Evolutionary conservation across 1,140 invertebrate genomes (phyloP).

Genomic region (Agrilus planipennis): DNA sequence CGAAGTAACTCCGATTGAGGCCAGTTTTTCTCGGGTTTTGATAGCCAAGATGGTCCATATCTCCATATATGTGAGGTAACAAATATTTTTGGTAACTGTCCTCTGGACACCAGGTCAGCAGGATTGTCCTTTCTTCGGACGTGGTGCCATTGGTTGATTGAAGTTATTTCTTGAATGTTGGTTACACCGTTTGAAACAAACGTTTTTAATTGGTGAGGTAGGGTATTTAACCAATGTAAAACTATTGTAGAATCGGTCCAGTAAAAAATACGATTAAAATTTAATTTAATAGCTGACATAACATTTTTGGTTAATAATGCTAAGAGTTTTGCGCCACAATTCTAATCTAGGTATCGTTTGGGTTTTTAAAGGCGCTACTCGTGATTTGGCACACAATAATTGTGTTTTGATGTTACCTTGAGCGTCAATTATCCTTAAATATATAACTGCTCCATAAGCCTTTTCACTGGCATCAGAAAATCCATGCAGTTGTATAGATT

Average conservation of each 20-base stretch:
- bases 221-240: conserved; percentile 8
- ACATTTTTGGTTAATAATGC: not conserved
- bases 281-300: not conserved
- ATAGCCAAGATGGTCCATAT: not conserved
- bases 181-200: conserved; percentile 11
- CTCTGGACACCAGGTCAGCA: conserved; percentile 33
- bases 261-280: not conserved
- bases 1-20: not conserved
- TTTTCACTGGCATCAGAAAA: conserved; percentile 23
- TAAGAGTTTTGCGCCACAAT: not conserved
- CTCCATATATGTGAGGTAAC: not conserved
- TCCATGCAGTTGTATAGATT: conserved; percentile 18
- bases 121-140: conserved; percentile 29
- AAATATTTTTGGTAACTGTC: conserved; percentile 21
- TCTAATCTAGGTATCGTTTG: conserved; percentile 1
- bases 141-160: conserved; percentile 24
- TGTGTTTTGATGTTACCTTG: conserved; percentile 5
- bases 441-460: conserved; percentile 23
- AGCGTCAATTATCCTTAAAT: conserved; percentile 11
- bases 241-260: conserved; percentile 13
- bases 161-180: conserved; percentile 18
- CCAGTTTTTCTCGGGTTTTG: not conserved
- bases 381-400: conserved; percentile 28
- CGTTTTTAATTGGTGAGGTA: conserved; percentile 2
- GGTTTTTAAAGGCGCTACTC: conserved; percentile 30